Evolutionary conservation across 2,888 invertebrate genomes (phyloP).

Genomic region (Hydrotaea cyrtoneurina): DNA sequence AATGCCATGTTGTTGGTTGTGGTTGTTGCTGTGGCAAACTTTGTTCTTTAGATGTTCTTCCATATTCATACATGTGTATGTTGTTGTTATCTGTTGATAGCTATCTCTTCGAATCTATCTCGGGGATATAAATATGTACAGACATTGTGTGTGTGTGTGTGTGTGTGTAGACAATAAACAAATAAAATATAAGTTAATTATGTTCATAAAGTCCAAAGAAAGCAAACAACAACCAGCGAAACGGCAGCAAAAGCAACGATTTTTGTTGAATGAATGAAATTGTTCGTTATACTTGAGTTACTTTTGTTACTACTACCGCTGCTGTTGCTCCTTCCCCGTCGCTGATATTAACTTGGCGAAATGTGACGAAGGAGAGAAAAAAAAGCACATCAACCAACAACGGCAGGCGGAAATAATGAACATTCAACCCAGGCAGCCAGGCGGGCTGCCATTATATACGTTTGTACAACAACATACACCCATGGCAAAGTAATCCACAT

Average conservation of each 20-base stretch:
- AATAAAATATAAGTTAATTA: slow-evolving; percentile 63
- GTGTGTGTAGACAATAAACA: slow-evolving; percentile 17
- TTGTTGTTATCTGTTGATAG: slow-evolving; percentile 10
- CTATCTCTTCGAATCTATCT: slow-evolving; percentile 24
- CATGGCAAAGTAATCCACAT: not conserved
- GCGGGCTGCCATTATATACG: not conserved
- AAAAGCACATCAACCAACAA: slow-evolving; percentile 36
- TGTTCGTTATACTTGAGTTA: slow-evolving; percentile 66
- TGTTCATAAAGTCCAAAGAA: slow-evolving; percentile 35
- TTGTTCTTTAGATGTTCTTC: not conserved
- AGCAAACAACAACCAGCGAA: slow-evolving; percentile 46
- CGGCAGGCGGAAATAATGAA: slow-evolving; percentile 63
- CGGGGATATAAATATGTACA: not conserved
- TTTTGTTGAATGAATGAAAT: slow-evolving; percentile 63
- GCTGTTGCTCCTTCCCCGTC: slow-evolving; percentile 13
- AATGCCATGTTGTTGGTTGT: not conserved
- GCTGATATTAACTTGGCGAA: slow-evolving; percentile 29
- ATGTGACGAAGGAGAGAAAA: slow-evolving; percentile 17
- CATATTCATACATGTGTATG: not conserved
- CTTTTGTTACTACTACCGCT: slow-evolving; percentile 43
- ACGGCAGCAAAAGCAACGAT: not conserved
- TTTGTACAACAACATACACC: not conserved
- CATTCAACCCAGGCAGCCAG: slow-evolving; percentile 54
- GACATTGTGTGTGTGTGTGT: not conserved
- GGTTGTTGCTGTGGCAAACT: not conserved